Base-by-base conservation (phyloP, 2,888 invertebrate genomes). In the Aporophyla lueneburgensis region DNA sequence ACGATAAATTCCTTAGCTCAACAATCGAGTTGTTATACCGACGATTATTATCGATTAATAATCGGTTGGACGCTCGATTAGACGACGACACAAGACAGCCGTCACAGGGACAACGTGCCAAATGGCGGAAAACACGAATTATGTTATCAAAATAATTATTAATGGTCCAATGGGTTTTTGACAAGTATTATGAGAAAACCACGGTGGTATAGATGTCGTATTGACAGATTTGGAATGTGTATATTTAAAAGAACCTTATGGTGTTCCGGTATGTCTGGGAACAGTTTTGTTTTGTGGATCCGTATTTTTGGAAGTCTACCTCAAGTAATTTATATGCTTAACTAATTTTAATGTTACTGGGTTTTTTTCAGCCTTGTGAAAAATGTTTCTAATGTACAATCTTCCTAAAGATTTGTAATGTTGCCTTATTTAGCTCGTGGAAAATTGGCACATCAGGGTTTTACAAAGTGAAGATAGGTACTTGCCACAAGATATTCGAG, bases 41-140 rank as follows among this genome's bases (percentile, higher is more conserved):
- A 69, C 84, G 80, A 90, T 88, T 91, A 92, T 92, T 92, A 93
- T 89, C 92, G 90, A 92, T 92, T 93, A 89, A 67, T 74, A 80
- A 86, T 78, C 92, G 92, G 86, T 89, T 84, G 87, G 87, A 88
- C 88, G 91, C 85, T 89, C 89, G 87, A 87, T 87, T 90, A 86
- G 88, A 86, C 87, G 83, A 88, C 85, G 89, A 89, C 86, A 85
- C 80, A 83, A 84, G 82, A 80, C 77, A 82, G 76, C 56, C 73
- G 68, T 74, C 81, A 76, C 74, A 77, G 85, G 88, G 83, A 88
- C 84, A 84, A 86, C 80, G 84, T 81, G 77, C 86, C 89, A 90
- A 91, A 90, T 89, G 91, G 92, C 92, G 93, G 93, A 92, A 92
- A 89, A 89, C 88, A 87, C 87, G 87, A 92, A 93, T 93, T 93